Base-by-base conservation (phyloP, 2,113 vertebrate genomes). In the Chaetura pelagica region DNA sequence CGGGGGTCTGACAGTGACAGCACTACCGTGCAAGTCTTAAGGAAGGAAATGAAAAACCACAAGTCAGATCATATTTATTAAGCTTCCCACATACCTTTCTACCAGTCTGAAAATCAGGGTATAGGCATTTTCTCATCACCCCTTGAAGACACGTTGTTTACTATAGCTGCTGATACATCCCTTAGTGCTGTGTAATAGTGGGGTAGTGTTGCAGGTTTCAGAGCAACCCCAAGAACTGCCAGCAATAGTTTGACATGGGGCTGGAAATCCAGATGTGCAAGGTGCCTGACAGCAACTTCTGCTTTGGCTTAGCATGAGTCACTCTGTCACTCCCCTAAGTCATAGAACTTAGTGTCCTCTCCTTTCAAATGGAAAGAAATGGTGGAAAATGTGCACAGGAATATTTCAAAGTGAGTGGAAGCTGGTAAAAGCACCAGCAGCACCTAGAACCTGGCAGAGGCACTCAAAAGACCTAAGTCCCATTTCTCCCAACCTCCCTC, bases 221-320 rank as follows among this genome's bases (percentile, higher is more conserved):
- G 61, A 55, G 81, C 57, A 57, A 15, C 35, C 19, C 24, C 0
- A 0, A 66, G 46, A 72, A 86, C 48, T 67, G 64, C 74, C 73
- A 94, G 73, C 78, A 87, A 5, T 8, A 42, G 68, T 30, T 67
- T 55, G 88, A 84, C 75, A 8, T 4, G 20, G 63, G 76, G 59
- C 63, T 95, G 75, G 61, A 64, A 81, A 15, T 49, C 72, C 92
- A 96, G 93, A 90, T 94, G 93, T 94, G 75, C 80, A 71, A 90
- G 34, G 63, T 67, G 66, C 64, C 76, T 12, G 48, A 88, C 68
- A 72, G 72, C 76, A 84, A 29, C 76, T 90, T 57, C 85, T 93
- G 78, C 87, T 86, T 35, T 81, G 64, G 44, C 88, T 81, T 64
- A 61, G 61, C 40, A 7, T 92, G 90, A 96, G 67, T 95, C 92